A percentile compares a stretch with the other conserved stretches of the same genome.
These are phyloP conservation scores for Myodes glareolus DNA, from an alignment of 2,113 vertebrate genomes.

Conservation along the genomic window DNA sequence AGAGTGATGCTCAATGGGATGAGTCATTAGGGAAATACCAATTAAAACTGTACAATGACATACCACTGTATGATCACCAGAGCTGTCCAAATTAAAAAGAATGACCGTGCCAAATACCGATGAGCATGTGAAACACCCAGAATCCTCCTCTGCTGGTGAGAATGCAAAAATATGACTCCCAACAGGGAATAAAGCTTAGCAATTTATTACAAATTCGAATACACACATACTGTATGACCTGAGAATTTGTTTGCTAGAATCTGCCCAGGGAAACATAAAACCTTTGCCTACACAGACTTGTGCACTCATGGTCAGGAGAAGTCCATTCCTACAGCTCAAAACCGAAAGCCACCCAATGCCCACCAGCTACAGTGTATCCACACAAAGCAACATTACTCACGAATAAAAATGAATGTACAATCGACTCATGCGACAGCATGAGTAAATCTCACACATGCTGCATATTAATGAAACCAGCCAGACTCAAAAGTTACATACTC, in stretches of 20 bases:
- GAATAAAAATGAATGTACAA: not conserved
- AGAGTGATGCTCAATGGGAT: not conserved
- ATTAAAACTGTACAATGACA: not conserved
- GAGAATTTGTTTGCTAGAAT: not conserved
- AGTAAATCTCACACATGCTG: not conserved
- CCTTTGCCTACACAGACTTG: not conserved
- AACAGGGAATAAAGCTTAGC: not conserved
- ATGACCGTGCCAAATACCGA: not conserved
- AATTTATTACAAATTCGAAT: conserved; percentile 33
- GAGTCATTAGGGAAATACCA: not conserved
- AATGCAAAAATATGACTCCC: not conserved
- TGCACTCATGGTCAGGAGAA: not conserved
- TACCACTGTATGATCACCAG: not conserved
- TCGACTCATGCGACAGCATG: not conserved
- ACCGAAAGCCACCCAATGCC: not conserved
- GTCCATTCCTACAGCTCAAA: not conserved
- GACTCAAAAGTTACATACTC: not conserved
- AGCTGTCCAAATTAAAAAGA: not conserved
- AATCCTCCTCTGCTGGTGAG: not conserved
- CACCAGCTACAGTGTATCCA: not conserved
- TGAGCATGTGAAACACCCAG: not conserved
- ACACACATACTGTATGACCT: not conserved
- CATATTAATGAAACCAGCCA: not conserved
- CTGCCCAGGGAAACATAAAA: conserved; percentile 33
- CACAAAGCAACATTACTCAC: not conserved